Percentiles rank a stretch among this genome's conserved stretches.
These are phyloP conservation scores for Noturus placidus DNA, from an alignment of 2,113 vertebrate species.

Conservation along the genomic window DNA sequence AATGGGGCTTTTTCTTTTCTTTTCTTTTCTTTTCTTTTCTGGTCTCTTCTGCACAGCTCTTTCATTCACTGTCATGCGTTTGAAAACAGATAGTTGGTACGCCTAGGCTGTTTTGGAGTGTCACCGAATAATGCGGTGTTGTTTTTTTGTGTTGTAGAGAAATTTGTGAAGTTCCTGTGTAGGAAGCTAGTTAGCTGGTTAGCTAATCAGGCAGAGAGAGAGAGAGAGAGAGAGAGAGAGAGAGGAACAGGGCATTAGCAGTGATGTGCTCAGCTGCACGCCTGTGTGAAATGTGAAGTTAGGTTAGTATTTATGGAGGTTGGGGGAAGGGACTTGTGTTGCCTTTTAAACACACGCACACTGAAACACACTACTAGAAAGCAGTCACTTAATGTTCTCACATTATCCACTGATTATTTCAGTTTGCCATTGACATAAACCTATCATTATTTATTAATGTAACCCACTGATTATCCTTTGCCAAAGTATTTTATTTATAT, in stretches of 20 bases:
- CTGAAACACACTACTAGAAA: background rate
- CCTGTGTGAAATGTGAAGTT: background rate
- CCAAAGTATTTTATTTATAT: too few relatives aligned
- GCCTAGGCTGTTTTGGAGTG: background rate
- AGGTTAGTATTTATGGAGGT: background rate
- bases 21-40: background rate
- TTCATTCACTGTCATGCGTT: background rate
- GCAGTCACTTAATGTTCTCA: background rate
- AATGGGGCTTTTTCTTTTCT: background rate
- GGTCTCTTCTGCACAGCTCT: background rate
- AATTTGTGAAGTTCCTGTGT: conserved; percentile 27
- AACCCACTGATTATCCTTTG: background rate
- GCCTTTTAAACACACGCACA: background rate
- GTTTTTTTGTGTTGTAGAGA: background rate
- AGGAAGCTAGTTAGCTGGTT: conserved; percentile 7
- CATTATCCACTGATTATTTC: background rate
- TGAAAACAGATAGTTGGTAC: too few relatives aligned
- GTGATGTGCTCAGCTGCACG: background rate
- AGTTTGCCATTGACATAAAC: background rate
- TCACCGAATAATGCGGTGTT: background rate
- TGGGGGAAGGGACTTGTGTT: background rate
- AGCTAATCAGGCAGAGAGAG: background rate
- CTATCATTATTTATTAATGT: background rate
- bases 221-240: too few relatives aligned
- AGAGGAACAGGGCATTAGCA: background rate